Evolutionary conservation across 2,113 vertebrate genomes (phyloP).

Genomic region (Galbula dea): DNA sequence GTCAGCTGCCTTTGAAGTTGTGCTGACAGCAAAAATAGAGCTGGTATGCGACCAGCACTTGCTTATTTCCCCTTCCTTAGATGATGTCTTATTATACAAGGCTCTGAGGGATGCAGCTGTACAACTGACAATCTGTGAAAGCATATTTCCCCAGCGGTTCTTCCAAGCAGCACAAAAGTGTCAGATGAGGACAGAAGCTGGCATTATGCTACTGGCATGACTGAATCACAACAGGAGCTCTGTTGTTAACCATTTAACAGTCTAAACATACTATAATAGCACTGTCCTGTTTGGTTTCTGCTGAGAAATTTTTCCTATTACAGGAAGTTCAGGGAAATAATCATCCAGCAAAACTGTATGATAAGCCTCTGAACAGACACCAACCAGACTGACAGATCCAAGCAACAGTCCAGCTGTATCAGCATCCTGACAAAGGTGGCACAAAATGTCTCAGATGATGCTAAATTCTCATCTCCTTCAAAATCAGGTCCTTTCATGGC

Average conservation of each 20-base stretch:
- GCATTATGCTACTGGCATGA: neutral
- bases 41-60: neutral
- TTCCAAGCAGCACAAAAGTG: neutral
- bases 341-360: neutral
- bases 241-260: slow-evolving; percentile 29
- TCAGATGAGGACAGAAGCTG: slow-evolving; percentile 54
- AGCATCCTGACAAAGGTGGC: neutral
- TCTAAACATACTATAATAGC: neutral
- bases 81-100: neutral
- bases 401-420: neutral
- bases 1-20: slow-evolving; percentile 12
- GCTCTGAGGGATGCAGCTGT: slow-evolving; percentile 1
- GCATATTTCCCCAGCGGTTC: slow-evolving; percentile 43
- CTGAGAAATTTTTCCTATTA: neutral
- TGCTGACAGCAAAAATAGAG: slow-evolving; percentile 23
- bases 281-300: neutral
- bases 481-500: neutral
- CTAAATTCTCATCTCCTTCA: neutral
- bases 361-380: neutral
- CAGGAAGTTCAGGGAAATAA: neutral
- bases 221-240: slow-evolving; percentile 25
- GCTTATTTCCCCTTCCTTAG: neutral
- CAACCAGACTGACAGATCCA: neutral
- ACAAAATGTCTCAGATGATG: neutral
- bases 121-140: slow-evolving; percentile 27